These are phyloP conservation scores for Hydrolagus colliei DNA, from an alignment of 2,797 vertebrate species.

Conservation along the genomic window DNA sequence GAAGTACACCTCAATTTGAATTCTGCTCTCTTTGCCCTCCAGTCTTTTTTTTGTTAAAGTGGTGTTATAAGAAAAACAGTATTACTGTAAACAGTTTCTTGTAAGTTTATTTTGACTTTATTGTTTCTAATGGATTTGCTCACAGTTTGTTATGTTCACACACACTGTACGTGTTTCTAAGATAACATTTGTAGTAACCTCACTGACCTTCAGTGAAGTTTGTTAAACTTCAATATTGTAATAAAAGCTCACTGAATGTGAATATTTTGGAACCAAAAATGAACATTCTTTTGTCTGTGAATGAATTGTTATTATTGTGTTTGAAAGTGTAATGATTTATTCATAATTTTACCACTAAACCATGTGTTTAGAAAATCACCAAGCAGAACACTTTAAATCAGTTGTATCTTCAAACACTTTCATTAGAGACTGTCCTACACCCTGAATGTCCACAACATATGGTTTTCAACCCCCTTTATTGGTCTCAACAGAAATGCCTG, in stretches of 20 bases:
- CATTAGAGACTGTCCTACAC: too few species aligned
- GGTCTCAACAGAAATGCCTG: too few species aligned
- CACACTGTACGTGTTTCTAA: conserved; percentile 47
- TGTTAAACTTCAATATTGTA: conserved; percentile 57
- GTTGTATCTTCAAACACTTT: too few species aligned
- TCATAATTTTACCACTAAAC: too few species aligned
- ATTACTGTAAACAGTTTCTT: conserved; percentile 44
- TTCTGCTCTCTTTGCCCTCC: conserved; percentile 35
- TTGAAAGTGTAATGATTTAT: too few species aligned
- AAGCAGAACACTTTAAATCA: too few species aligned
- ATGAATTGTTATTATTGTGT: too few species aligned
- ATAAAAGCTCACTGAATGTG: conserved; percentile 56
- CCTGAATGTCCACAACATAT: too few species aligned
- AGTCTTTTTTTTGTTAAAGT: conserved; percentile 35
- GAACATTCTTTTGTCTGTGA: too few species aligned
- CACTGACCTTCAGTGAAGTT: conserved; percentile 51
- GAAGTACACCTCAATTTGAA: conserved; percentile 39
- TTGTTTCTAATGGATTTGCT: conserved; percentile 19
- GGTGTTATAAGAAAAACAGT: conserved; percentile 48
- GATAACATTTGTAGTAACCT: conserved; percentile 50
- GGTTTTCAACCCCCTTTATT: too few species aligned
- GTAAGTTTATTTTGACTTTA: conserved; percentile 29
- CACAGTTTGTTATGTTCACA: conserved; percentile 47
- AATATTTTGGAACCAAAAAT: neutral
- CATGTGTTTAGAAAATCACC: too few species aligned